phyloP scores from a whole-genome alignment of 2,888 invertebrate species.

The Campaea margaritaria region DNA sequence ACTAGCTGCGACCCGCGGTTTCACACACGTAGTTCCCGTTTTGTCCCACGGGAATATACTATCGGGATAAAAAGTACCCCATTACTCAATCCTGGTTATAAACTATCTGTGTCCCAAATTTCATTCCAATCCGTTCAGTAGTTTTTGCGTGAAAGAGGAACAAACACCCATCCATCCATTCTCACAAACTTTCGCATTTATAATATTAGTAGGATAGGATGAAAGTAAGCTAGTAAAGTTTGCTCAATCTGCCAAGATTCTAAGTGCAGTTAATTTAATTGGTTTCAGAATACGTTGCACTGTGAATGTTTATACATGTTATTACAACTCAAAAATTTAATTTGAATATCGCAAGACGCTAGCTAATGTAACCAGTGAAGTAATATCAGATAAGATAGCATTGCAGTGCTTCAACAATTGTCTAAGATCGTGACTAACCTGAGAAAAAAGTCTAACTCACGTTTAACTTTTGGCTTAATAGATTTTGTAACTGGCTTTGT shows the following conservation, averaged over 20 bases:
- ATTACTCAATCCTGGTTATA: too few relatives aligned
- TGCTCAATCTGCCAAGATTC: background rate
- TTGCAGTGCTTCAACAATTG: slow-evolving; percentile 17
- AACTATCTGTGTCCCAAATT: too few relatives aligned
- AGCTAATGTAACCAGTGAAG: slow-evolving; percentile 21
- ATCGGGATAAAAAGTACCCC: too few relatives aligned
- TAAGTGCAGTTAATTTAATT: slow-evolving; percentile 1
- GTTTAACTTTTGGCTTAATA: slow-evolving; percentile 7
- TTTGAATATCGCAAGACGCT: slow-evolving; percentile 24
- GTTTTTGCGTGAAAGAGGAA: too few relatives aligned
- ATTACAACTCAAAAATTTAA: slow-evolving; percentile 11
- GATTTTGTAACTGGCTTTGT: slow-evolving; percentile 14
- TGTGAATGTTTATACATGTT: slow-evolving; percentile 2
- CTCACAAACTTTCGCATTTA: too few relatives aligned
- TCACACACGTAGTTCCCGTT: too few relatives aligned
- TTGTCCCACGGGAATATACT: too few relatives aligned
- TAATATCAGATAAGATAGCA: slow-evolving; percentile 23
- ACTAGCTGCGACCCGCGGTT: too few relatives aligned
- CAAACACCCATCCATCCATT: too few relatives aligned
- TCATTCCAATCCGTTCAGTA: too few relatives aligned
- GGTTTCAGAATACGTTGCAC: slow-evolving; percentile 4
- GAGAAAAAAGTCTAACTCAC: slow-evolving; percentile 14
- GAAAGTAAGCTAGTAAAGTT: background rate
- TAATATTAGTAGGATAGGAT: too few relatives aligned
- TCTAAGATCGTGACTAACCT: slow-evolving; percentile 26